Evolutionary conservation across 2,797 vertebrate genomes (phyloP), one percentile per base, ranked within the genome.

Genomic region (Valencia hispanica): DNA sequence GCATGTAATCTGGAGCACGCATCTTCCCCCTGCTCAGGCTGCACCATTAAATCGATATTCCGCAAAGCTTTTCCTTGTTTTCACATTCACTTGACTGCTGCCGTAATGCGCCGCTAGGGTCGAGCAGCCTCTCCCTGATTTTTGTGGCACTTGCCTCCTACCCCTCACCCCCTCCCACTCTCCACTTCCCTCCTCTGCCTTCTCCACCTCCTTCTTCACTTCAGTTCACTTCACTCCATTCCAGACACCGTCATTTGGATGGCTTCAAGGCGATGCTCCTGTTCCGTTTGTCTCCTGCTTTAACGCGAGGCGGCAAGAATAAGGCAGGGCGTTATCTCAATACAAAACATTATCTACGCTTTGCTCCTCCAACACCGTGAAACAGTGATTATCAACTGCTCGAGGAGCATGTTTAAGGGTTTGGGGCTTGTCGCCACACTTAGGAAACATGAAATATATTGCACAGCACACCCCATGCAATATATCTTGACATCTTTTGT

Each of bases 1-100:
- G 93, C 95, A 94, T 84, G 96, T 97, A 98, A 98, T 97, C 93
- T 74, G 93, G 91, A 94, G 95, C 86, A 92, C 92, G 93, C 95
- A 96, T 96, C 95, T 94, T 96, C 92, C 95, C 65, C 92, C 91
- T 94, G 95, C 95, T 92, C 96, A 93, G 96, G 94, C 93, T 93
- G 95, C 95, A 92, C 95, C 95, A 96, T 97, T 97, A 97, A 96
- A 97, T 98, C 96, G 96, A 97, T 97, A 97, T 95, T 96, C 96
- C 92, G 92, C 95, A 95, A 96, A 96, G 96, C 95, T 95, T 96
- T 96, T 95, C 90, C 95, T 95, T 96, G 95, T 96, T 96, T 95
- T 94, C 92, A 95, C 96, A 94, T 97, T 96, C 96, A 96, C 94
- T 96, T 96, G 94, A 95, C 94, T 95, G 94, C 96, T 96, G 92